Base-by-base conservation (phyloP, 2,797 vertebrate species). In the Characodon lateralis region DNA sequence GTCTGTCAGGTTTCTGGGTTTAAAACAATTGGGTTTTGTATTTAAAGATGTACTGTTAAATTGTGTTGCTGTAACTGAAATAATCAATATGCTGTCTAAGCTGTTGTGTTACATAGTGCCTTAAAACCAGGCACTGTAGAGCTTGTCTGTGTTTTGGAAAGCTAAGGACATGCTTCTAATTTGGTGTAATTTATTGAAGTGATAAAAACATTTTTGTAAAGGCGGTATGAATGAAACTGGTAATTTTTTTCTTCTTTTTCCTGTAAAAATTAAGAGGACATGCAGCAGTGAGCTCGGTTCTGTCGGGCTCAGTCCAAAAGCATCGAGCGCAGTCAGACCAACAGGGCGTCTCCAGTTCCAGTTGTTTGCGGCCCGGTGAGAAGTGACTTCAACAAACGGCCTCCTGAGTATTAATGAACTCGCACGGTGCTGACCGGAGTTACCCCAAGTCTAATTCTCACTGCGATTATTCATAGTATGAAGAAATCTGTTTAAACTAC, bases 151-250 rank as follows among this genome's bases (percentile, higher is more conserved):
- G 56, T 82, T 73, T 83, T 85, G 70, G 41, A 39, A 78, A 78
- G 74, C 76, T 22, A 86, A 83, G 74, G 79, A 86, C 3, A 1
- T 28, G 66, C 41, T 70, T 79, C 63, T 83, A 6, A 72, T 59
- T 78, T 9, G 28, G 70, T 79, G 78, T 88, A 20, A 26, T 75
- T 85, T 75, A 74, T 84, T 88, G 74, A 82, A 81, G 80, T 80
- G 77, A 85, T 53, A 3, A 68, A 35, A 24, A 14, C 35, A 14
- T 53, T 72, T 72, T 51, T 72, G 31, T 69, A 46, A 22, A 55
- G 51, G 28, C 22, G 10, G 56, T 35, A 1, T 24, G 5, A 39
- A 55, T 35, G 20, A 35, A 41, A 72, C 2, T 55, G 50, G 39
- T 43, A 9, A 20, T 16, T 48, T 68, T 14, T 39, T 20, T 63